These are phyloP conservation scores for Cotesia glomerata DNA, from an alignment of 1,140 invertebrate species.

Conservation along the genomic window DNA sequence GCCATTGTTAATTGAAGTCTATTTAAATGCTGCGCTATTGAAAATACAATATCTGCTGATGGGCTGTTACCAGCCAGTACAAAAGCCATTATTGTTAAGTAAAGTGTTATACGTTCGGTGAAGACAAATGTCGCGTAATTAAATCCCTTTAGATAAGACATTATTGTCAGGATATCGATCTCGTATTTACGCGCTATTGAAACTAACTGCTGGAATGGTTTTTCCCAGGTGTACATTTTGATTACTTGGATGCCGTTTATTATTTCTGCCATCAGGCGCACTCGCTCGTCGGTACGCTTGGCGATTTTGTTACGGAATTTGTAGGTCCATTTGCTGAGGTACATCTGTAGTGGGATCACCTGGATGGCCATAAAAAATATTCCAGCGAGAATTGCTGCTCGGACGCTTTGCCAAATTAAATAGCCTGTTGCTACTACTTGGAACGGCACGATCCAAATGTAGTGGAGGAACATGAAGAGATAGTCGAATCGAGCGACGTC, in stretches of 20 bases:
- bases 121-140: conserved; percentile 72
- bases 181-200: conserved; percentile 69
- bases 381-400: conserved; percentile 67
- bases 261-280: conserved; percentile 85
- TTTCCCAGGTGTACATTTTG: conserved; percentile 89
- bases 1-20: conserved; percentile 74
- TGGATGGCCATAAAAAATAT: conserved; percentile 68
- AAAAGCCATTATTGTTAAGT: conserved; percentile 73
- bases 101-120: conserved; percentile 75
- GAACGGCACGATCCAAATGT: conserved; percentile 77
- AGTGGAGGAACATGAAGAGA: conserved; percentile 64
- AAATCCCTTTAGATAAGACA: conserved; percentile 75
- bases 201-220: conserved; percentile 75
- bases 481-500: conserved; percentile 70
- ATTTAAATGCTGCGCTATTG: conserved; percentile 77
- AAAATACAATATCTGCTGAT: conserved; percentile 74
- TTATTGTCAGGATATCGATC: conserved; percentile 70
- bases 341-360: conserved; percentile 71
- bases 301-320: conserved; percentile 72
- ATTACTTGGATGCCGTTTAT: conserved; percentile 78
- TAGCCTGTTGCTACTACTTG: conserved; percentile 69
- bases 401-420: conserved; percentile 70
- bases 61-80: conserved; percentile 70
- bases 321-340: conserved; percentile 72
- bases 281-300: conserved; percentile 76